A percentile compares a stretch with the other conserved stretches of the same genome.
phyloP scores from a whole-genome alignment of 2,888 invertebrate genomes.

The Strigamia crassipes region DNA sequence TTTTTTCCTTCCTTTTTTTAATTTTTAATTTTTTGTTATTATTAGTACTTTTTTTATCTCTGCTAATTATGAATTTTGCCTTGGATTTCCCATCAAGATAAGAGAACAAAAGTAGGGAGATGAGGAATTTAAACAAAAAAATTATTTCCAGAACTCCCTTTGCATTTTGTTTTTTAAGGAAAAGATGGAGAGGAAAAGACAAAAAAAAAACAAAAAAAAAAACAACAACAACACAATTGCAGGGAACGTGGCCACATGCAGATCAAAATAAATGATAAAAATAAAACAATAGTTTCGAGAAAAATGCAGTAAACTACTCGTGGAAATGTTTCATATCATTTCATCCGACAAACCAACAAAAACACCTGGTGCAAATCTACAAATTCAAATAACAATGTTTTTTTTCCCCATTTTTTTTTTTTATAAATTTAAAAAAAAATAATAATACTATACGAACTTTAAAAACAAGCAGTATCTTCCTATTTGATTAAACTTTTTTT shows the following conservation, averaged over 20 bases:
- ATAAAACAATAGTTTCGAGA: conserved; percentile 39
- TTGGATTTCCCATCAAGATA: conserved; percentile 42
- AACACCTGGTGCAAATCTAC: conserved; percentile 33
- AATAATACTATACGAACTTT: neutral
- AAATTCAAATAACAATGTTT: neutral
- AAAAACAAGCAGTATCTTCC: neutral
- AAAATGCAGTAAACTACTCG: conserved; percentile 35
- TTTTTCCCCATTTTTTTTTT: neutral
- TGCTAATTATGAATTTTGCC: conserved; percentile 34
- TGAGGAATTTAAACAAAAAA: conserved; percentile 40
- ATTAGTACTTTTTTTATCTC: conserved; percentile 19
- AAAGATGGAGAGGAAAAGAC: conserved; percentile 33
- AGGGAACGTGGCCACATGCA: conserved; percentile 42
- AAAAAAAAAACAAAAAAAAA: conserved; percentile 7
- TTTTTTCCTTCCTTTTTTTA: neutral
- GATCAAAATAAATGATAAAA: conserved; percentile 31
- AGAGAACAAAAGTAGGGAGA: conserved; percentile 37
- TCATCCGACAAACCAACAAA: conserved; percentile 30
- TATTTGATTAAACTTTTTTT: too few relatives aligned
- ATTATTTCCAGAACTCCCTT: conserved; percentile 26
- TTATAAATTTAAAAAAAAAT: neutral
- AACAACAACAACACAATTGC: conserved; percentile 35
- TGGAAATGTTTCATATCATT: conserved; percentile 35
- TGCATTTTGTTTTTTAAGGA: conserved; percentile 40
- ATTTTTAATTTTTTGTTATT: neutral